Evolutionary conservation across 2,113 vertebrate genomes (phyloP).

Genomic region (Colistium nudipinnis): DNA sequence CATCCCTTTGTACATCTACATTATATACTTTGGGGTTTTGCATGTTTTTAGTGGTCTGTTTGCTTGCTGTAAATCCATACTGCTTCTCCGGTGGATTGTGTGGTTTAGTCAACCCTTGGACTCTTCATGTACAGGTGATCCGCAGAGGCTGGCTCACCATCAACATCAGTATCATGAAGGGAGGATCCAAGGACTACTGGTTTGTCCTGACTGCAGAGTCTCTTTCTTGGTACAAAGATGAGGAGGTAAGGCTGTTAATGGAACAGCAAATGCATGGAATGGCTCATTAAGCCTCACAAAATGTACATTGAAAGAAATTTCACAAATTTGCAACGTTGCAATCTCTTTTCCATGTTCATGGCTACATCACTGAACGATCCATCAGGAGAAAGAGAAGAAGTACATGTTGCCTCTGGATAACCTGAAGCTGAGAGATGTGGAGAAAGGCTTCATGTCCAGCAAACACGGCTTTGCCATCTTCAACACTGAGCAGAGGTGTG

Average conservation of each 20-base stretch:
- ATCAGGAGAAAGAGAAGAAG: slow-evolving; percentile 98
- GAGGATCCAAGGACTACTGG: slow-evolving; percentile 98
- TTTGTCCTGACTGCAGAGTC: slow-evolving; percentile 95
- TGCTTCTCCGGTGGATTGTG: background rate
- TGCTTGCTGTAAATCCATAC: background rate
- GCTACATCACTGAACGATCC: slow-evolving; percentile 1
- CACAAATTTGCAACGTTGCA: background rate
- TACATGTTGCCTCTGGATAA: slow-evolving; percentile 97
- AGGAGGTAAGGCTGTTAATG: slow-evolving; percentile 84
- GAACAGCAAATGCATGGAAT: background rate
- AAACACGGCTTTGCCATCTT: slow-evolving; percentile 96
- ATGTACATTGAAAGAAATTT: background rate
- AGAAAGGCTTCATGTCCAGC: slow-evolving; percentile 97
- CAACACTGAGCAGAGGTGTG: slow-evolving; percentile 93
- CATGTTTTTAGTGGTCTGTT: background rate
- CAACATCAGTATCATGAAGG: slow-evolving; percentile 99
- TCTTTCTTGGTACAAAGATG: slow-evolving; percentile 98
- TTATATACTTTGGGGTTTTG: background rate
- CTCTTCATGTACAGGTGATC: slow-evolving; percentile 86
- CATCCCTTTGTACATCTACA: background rate
- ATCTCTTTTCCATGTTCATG: background rate
- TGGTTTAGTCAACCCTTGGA: slow-evolving; percentile 22
- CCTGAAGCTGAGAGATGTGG: slow-evolving; percentile 92
- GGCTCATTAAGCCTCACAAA: background rate
- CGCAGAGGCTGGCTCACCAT: slow-evolving; percentile 95